phyloP scores from a whole-genome alignment of 2,888 invertebrate species.

The Ligdia adustata region DNA sequence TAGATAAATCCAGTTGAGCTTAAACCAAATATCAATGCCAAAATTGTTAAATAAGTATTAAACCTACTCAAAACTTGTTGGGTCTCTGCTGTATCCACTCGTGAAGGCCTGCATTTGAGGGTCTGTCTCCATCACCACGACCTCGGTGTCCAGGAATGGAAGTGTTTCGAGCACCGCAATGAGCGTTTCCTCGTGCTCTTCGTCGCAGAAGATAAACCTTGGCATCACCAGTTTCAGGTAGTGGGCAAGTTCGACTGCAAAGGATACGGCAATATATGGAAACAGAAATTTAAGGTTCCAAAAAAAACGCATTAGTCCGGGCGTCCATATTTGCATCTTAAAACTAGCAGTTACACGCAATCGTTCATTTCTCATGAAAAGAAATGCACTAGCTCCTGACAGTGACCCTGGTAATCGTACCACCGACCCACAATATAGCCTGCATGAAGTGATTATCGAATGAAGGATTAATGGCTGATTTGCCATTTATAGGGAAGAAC shows the following conservation, averaged over 20 bases:
- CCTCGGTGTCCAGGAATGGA: slow-evolving; percentile 16
- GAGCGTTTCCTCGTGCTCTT: slow-evolving; percentile 37
- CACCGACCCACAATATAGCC: no score
- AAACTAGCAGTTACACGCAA: no score
- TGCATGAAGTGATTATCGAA: no score
- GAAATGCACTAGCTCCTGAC: no score
- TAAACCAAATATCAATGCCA: neutral
- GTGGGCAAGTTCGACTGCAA: slow-evolving; percentile 50
- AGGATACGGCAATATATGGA: neutral
- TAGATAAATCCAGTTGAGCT: no score
- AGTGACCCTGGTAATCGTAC: no score
- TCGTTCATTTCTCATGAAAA: no score
- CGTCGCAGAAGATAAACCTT: slow-evolving; percentile 50
- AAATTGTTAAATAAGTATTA: neutral
- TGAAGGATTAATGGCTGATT: no score
- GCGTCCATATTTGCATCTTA: no score
- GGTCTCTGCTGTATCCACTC: slow-evolving; percentile 36
- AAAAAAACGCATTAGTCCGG: neutral
- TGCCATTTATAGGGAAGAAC: no score
- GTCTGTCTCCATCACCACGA: slow-evolving; percentile 41
- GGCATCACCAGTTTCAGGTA: slow-evolving; percentile 50
- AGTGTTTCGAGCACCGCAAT: slow-evolving; percentile 17
- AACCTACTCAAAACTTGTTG: slow-evolving; percentile 43
- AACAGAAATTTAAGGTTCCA: neutral
- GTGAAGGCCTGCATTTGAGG: slow-evolving; percentile 37